Base-by-base conservation (phyloP, 1,140 invertebrate species). In the Atta cephalotes region DNA sequence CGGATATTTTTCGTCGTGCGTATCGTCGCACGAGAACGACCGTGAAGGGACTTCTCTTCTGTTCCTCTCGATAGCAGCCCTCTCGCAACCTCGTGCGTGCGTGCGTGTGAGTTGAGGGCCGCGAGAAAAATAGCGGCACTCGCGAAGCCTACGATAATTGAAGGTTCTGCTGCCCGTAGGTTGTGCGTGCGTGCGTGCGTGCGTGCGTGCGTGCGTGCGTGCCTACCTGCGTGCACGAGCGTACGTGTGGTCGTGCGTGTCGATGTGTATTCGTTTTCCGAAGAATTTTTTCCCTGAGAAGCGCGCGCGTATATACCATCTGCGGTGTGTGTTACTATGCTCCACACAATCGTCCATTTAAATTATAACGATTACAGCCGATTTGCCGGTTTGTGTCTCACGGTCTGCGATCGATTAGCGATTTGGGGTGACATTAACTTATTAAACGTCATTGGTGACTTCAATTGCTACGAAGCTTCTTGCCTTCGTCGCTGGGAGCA, bases 81-180 rank as follows among this genome's bases (percentile, higher is more conserved):
- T 80, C 45, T 86, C 49, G 25, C 63, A 66, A 62, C 25, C 62
- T 60, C 49, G 71, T 77, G 51, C 53, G 16, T 45, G 76, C 53
- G 56, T 87, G 65, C 39, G 51, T 51, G 70, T 39, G 58, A 45
- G 60, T 51, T 21, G 58, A 78, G 71, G 21, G 74, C 56, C 31
- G 72, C 60, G 74, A 86, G 87, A 88, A 89, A 89, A 89, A 89
- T 89, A 86, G 82, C 87, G 70, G 79, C 80, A 68, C 68, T 89
- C 72, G 86, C 80, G 80, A 62, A 68, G 49, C 72, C 86, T 88
- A 80, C 86, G 79, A 85, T 89, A 89, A 89, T 88, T 88, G 88
- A 88, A 79, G 80, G 72, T 86, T 87, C 72, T 65, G 79, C 70
- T 58, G 86, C 5, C 35, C 60, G 65, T 71, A 86, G 70, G 63